Evolutionary conservation across 2,797 vertebrate species (phyloP).

Genomic region (Hyperoplus lanceolatus): DNA sequence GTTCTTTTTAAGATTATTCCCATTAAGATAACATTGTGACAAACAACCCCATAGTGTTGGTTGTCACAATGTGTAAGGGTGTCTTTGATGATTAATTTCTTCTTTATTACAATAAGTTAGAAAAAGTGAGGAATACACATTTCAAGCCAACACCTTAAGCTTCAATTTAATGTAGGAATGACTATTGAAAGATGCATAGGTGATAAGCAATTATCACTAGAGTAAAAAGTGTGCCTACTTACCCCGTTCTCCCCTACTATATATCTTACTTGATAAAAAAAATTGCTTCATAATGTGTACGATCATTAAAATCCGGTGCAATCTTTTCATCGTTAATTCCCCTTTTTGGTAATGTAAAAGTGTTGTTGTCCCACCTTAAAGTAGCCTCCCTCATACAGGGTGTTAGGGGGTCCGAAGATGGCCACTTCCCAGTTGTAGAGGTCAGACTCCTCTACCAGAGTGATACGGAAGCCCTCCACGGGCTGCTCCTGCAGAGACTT

Average conservation of each 20-base stretch:
- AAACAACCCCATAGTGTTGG: too few relatives aligned
- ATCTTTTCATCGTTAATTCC: not conserved
- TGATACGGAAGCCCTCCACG: constrained; percentile 96
- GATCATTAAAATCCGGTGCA: not conserved
- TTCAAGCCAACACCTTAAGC: too few relatives aligned
- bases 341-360: not conserved
- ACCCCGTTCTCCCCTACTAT: not conserved
- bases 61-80: too few relatives aligned
- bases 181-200: too few relatives aligned
- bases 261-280: not conserved
- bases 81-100: too few relatives aligned
- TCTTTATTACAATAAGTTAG: too few relatives aligned
- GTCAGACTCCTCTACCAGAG: constrained; percentile 94
- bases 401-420: constrained; percentile 96
- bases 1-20: too few relatives aligned
- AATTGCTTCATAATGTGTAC: not conserved
- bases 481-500: constrained; percentile 97
- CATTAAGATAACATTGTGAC: too few relatives aligned
- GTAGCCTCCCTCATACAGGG: constrained; percentile 95
- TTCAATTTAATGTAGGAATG: too few relatives aligned
- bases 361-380: constrained; percentile 89
- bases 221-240: too few relatives aligned
- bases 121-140: too few relatives aligned
- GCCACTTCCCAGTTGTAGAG: constrained; percentile 98
- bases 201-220: too few relatives aligned